A percentile compares a stretch with the other conserved stretches of the same genome.
phyloP scores from a whole-genome alignment of 2,888 invertebrate genomes.

The Epirrhoe alternata region DNA sequence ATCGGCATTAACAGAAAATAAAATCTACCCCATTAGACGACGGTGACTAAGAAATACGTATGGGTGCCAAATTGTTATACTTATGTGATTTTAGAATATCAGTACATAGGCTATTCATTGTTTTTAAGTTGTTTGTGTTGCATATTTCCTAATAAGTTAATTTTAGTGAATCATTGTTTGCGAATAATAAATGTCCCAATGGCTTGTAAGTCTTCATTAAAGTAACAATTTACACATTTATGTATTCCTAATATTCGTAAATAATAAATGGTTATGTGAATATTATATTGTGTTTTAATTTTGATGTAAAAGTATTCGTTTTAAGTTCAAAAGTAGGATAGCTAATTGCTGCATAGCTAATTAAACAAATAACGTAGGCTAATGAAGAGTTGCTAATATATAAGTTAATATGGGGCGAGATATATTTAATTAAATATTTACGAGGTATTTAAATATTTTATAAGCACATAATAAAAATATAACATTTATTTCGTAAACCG shows the following conservation, averaged over 20 bases:
- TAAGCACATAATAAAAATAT: conserved; percentile 32
- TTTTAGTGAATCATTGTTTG: conserved; percentile 16
- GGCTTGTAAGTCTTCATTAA: conserved; percentile 23
- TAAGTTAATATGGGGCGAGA: too few species aligned
- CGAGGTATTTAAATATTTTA: neutral
- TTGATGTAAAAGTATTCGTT: neutral
- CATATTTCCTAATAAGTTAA: conserved; percentile 19
- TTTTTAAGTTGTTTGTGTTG: conserved; percentile 21
- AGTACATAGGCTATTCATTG: conserved; percentile 7
- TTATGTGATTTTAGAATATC: conserved; percentile 28
- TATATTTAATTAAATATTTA: too few species aligned
- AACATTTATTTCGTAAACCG: conserved; percentile 38
- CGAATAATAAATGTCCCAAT: conserved; percentile 19
- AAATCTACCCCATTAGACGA: neutral
- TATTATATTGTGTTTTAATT: conserved; percentile 20
- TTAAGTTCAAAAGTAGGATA: neutral
- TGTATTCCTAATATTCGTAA: conserved; percentile 37
- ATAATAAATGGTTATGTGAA: conserved; percentile 42
- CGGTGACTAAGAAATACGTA: neutral
- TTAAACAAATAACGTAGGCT: neutral
- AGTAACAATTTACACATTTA: conserved; percentile 37
- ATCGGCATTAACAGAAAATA: neutral
- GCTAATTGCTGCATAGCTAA: neutral
- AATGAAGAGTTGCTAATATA: too few species aligned
- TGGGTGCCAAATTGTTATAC: conserved; percentile 32